Base-by-base conservation (phyloP, 2,113 vertebrate genomes). In the Equus przewalskii region DNA sequence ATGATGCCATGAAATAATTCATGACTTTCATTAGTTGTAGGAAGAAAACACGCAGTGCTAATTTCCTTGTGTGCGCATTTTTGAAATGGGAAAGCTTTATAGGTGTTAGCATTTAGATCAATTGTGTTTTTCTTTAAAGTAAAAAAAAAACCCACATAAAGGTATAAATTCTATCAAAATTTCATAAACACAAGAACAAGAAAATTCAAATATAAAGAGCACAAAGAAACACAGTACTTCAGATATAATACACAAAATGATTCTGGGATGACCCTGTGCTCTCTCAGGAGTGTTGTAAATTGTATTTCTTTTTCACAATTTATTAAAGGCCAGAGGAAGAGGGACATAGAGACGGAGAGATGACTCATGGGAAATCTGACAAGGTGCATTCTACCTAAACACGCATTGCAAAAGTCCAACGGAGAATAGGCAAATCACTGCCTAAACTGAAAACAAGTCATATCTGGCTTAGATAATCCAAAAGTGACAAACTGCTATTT, bases 121-220 rank as follows among this genome's bases (percentile, higher is more conserved):
- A 92, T 15, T 87, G 3, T 82, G 24, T 44, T 88, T 72, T 78
- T 84, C 9, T 76, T 76, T 62, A 88, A 94, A 94, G 87, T 49
- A 13, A 33, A 93, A 91, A 93, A 91, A 67, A n/a, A 70, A 49
- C 1, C 21, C 44, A 92, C 62, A 76, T 19, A 51, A 78, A 81
- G 18, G 44, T 54, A 12, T 72, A 90, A 56, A 65, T 89, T 64
- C 36, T 79, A 83, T 49, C 6, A 36, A 79, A 93, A 65, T 88
- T 79, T 76, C 79, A 92, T 79, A 76, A 82, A 87, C 11, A 44
- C 24, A 81, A 49, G 19, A 83, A 85, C 9, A 54, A 78, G 56
- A 93, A 70, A 89, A 97, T 92, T 30, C 21, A 93, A 89, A 86
- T 49, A 41, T 15, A 83, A 81, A 81, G 14, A 94, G 49, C 49